Evolutionary conservation across 2,113 vertebrate genomes (phyloP).

Genomic region (Pelvicachromis taeniatus): DNA sequence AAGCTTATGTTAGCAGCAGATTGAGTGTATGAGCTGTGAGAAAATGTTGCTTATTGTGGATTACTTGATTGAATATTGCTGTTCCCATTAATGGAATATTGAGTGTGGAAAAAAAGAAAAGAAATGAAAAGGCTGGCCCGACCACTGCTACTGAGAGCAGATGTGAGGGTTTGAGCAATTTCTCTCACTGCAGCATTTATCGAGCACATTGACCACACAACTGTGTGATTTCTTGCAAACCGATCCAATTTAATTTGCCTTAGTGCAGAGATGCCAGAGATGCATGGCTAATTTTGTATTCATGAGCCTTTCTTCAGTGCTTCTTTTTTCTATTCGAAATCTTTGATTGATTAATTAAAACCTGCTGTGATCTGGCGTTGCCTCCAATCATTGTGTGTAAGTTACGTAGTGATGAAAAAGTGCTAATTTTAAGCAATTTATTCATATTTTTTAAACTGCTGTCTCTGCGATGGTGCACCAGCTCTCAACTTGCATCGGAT

Average conservation of each 20-base stretch:
- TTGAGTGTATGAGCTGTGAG: not conserved
- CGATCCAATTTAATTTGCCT: slow-evolving; percentile 38
- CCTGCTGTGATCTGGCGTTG: not conserved
- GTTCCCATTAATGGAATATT: slow-evolving; percentile 31
- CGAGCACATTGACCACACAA: slow-evolving; percentile 45
- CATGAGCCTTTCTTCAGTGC: not conserved
- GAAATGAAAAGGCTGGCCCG: slow-evolving; percentile 18
- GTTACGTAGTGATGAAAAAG: not conserved
- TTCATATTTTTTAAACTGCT: not conserved
- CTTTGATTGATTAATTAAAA: not conserved
- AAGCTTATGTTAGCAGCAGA: slow-evolving; percentile 10
- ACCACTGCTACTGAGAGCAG: not conserved
- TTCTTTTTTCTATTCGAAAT: not conserved
- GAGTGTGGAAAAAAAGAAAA: slow-evolving; percentile 36
- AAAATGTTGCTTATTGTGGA: slow-evolving; percentile 22
- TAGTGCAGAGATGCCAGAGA: not conserved
- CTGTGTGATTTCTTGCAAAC: slow-evolving; percentile 26
- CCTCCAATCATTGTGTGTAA: not conserved
- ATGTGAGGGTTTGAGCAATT: slow-evolving; percentile 21
- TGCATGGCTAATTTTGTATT: slow-evolving; percentile 18
- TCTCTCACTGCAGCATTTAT: slow-evolving; percentile 47
- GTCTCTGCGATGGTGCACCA: not conserved
- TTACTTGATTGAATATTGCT: slow-evolving; percentile 21
- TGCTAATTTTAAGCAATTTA: not conserved
- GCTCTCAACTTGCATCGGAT: not conserved